Evolutionary conservation across 2,113 vertebrate species (phyloP), one percentile per base, ranked within the genome.

Genomic region (Rhizomys pruinosus): DNA sequence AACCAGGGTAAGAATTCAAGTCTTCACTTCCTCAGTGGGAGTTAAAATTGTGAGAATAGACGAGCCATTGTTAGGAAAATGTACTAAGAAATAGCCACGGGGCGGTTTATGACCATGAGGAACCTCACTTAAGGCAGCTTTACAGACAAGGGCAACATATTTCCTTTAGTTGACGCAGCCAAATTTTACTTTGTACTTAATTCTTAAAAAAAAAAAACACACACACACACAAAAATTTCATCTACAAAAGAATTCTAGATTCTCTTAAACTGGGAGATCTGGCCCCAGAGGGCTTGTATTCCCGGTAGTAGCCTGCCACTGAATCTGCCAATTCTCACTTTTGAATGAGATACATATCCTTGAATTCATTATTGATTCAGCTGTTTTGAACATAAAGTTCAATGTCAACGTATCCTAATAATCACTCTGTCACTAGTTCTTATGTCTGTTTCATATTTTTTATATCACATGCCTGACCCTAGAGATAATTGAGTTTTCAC

Each of bases 141-240:
- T 78, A 73, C 29, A 80, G 81, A 39, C 15, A 91, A 55, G 10
- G 59, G 85, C 72, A 84, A 86, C 10, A 27, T 57, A n/a, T 76
- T 88, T 89, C 55, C 5, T 63, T 79, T 81, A 20, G 17, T 29
- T 68, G 76, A 44, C 22, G 81, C 0, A 82, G 71, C 0, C 76
- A 73, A 59, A 73, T 92, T 86, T 84, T 61, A 90, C 34, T 71
- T 87, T 64, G 32, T 71, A 23, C 32, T 71, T 61, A 81, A 77
- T 64, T 32, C 79, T 22, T 44, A 59, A 87, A 39, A 72, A 57
- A n/a, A n/a, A n/a, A n/a, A n/a, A n/a, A n/a, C n/a, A n/a, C n/a
- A n/a, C n/a, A n/a, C n/a, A n/a, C n/a, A n/a, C n/a, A n/a, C n/a
- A n/a, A n/a, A n/a, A n/a, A n/a, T 76, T 84, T 96, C 34, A 92